A percentile compares a stretch with the other conserved stretches of the same genome.
phyloP scores from a whole-genome alignment of 2,113 vertebrate genomes.

The Pituophis catenifer region DNA sequence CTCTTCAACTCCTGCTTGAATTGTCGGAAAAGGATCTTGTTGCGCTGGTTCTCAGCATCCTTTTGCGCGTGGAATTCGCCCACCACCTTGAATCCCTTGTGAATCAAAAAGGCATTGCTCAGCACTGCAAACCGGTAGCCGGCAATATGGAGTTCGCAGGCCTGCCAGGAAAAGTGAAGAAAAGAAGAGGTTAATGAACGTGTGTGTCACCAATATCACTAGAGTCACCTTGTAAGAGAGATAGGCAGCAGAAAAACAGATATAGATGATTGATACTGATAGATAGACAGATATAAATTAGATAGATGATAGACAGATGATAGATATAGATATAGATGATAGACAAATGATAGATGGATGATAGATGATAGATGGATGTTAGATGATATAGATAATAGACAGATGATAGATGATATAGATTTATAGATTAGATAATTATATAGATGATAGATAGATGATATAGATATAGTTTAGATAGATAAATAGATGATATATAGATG shows the following conservation, averaged over 20 bases:
- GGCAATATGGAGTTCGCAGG: slow-evolving; percentile 86
- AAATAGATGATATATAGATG: too few species aligned
- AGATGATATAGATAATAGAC: too few species aligned
- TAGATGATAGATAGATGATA: too few species aligned
- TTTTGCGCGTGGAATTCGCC: slow-evolving; percentile 86
- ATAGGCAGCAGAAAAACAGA: neutral
- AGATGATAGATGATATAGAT: too few species aligned
- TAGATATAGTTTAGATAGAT: too few species aligned
- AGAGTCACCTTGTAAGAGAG: neutral
- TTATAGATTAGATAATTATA: too few species aligned
- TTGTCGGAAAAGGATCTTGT: slow-evolving; percentile 84
- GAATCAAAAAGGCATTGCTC: slow-evolving; percentile 85
- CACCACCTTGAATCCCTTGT: slow-evolving; percentile 86
- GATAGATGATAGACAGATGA: too few species aligned
- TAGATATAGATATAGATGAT: too few species aligned
- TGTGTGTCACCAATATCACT: neutral
- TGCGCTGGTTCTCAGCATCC: slow-evolving; percentile 86
- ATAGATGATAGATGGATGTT: too few species aligned
- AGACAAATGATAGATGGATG: too few species aligned
- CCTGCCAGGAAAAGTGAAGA: slow-evolving; percentile 60
- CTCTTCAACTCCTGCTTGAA: slow-evolving; percentile 88
- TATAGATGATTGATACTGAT: neutral
- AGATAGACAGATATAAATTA: too few species aligned
- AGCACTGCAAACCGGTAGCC: slow-evolving; percentile 84
- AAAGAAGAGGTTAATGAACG: neutral